Base-by-base conservation (phyloP, 2,797 vertebrate species). In the Astyanax mexicanus region DNA sequence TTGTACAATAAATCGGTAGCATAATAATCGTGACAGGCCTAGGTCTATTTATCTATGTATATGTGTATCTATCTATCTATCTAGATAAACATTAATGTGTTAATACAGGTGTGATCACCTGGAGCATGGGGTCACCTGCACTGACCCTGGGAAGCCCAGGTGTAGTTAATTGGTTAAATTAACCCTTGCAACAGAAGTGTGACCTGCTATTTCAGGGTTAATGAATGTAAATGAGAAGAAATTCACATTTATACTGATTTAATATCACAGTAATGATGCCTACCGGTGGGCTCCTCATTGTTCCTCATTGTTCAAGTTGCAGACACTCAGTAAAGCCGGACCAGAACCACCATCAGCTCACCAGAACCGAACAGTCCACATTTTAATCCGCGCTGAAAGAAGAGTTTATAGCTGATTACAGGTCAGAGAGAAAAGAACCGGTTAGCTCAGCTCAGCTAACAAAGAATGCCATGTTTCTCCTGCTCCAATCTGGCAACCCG, bases 251-350 rank as follows among this genome's bases (percentile, higher is more conserved):
- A 3, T 51, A 9, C 1, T 21, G 19, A 21, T 47, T 19, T 21
- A 21, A 21, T 21, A 21, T 17, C n/a, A n/a, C n/a, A n/a, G n/a
- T n/a, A n/a, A n/a, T n/a, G n/a, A n/a, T 66, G 68, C 78, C 80
- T 84, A 82, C 83, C 78, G 25, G 73, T 54, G 40, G 29, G 40
- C 75, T 74, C 78, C 80, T 74, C 80, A 60, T 73, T 81, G 68
- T 72, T 78, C 75, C 67, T 80, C 80, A 84, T 83, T 52, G 55
- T 82, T 83, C 62, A 62, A 66, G 12, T 10, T 61, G 60, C 8
- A 40, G 5, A 51, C 67, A 40, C 70, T 40, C 32, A 70, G 32
- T 76, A 40, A 19, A 75, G 37, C 32, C 25, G 23, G 69, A 51
- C 60, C 44, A 6, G 7, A 15, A 7, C 12, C 51, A 6, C 60